Evolutionary conservation across 2,888 invertebrate genomes (phyloP), one percentile per base, ranked within the genome.

Genomic region (Ichneumoninae sp.): DNA sequence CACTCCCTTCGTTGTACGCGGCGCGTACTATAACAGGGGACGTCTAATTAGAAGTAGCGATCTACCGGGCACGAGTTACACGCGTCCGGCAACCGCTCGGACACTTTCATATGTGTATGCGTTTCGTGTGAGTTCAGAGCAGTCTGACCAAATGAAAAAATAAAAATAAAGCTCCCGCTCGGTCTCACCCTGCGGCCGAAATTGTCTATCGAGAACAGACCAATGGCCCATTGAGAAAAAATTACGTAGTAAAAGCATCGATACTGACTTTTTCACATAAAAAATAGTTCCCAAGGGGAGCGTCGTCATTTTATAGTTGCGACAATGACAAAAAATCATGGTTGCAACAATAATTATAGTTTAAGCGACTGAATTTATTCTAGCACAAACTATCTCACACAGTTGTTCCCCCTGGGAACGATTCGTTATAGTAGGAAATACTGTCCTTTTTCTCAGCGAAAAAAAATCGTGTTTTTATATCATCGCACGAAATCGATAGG

Each of bases 41-140:
- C 73, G 74, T 81, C 81, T 76, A 81, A 81, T 81, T 81, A 76
- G 81, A 70, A 70, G 76, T 76, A 54, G 81, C 81, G 70, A 76
- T 71, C 30, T 44, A 22, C 33, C 54, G 54, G 44, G 66, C 66
- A 74, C 30, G 66, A 80, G 73, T 80, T 47, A 74, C 73, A 81
- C 44, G 52, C 60, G 52, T 81, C 16, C 33, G n/a, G 10, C 68
- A 57, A 47, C 68, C 22, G 26, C 68, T 47, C 73, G 40, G 16
- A 50, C 66, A 33, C 65, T 75, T 74, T 74, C 33, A n/a, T 68
- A 44, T 5, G 50, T 47, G 8, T 54, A 19, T 22, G 22, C 54
- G 54, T 54, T 54, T 54, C 30, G 60, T 60, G 60, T 60, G 26
- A 60, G 60, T 60, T 60, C 60, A 13, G 60, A 22, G 10, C 4